Evolutionary conservation across 2,888 invertebrate species (phyloP), one percentile per base, ranked within the genome.

Genomic region (Microlaimidae sp.): DNA sequence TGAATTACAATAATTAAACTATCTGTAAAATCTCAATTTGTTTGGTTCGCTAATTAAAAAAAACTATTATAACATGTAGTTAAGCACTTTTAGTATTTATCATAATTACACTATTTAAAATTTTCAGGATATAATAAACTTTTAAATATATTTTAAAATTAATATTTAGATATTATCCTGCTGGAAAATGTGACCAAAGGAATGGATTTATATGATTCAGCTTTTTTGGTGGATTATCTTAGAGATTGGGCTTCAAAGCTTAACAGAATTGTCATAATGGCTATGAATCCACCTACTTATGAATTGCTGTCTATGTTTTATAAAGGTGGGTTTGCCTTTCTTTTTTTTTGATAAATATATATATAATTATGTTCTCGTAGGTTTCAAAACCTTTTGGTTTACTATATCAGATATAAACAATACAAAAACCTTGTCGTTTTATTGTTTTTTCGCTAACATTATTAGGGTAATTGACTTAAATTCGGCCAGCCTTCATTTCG

Each of bases 191-290:
- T 89, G 0, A 83, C 85, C 0, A 79, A 81, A 64, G 84, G 83
- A 54, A 82, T 87, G 81, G 90, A 92, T 67, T 88, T 92, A 59
- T 90, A 92, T 64, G 92, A 92, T 67, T 87, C 89, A 0, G 92
- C 90, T 73, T 92, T 92, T 71, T 73, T 92, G 49, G 83, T 92
- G 54, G 90, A 92, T 70, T 92, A 89, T 71, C 74, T 92, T 60
- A 79, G 89, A 59, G 88, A 89, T 70, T 92, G 90, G 86, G 84
- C 85, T 27, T 77, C 79, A 60, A 60, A 70, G 26, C 40, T 17
- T 1, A 81, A 84, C 1, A 77, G 87, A 60, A 83, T 88, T 48
- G 86, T 89, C 17, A 80, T 92, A 45, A 78, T 92, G 74, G 89
- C 90, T 0, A 74, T 90, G 28, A 88, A 89, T 69, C 90, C 92